phyloP scores from a whole-genome alignment of 2,113 vertebrate species.

The Heterochromis multidens region DNA sequence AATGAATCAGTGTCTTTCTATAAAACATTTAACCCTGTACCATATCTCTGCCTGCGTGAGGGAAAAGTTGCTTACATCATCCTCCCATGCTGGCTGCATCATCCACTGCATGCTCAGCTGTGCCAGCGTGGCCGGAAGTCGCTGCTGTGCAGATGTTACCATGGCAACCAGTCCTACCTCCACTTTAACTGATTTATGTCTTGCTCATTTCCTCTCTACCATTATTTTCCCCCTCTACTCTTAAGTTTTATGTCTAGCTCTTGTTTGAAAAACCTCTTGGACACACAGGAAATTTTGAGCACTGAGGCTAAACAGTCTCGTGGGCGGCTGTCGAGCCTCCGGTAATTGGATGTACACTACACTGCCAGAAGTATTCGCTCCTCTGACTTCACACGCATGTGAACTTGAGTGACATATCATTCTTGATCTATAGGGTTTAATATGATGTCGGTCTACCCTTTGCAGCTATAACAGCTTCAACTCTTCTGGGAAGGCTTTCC shows the following conservation, averaged over 20 bases:
- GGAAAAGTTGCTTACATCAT: constrained; percentile 4
- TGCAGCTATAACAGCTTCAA: too few relatives aligned
- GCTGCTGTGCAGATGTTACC: constrained; percentile 38
- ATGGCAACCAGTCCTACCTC: constrained; percentile 17
- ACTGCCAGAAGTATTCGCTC: too few relatives aligned
- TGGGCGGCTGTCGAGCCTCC: background rate
- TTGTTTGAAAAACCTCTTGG: background rate
- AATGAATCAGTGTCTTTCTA: background rate
- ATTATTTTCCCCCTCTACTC: background rate
- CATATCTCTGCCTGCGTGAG: background rate
- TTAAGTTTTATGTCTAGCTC: background rate
- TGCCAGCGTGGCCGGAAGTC: constrained; percentile 48
- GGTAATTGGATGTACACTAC: background rate
- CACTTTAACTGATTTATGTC: background rate
- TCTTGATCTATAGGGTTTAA: too few relatives aligned
- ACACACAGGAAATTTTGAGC: background rate
- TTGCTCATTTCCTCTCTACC: background rate
- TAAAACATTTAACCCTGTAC: background rate
- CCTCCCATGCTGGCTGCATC: background rate
- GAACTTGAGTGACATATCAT: too few relatives aligned
- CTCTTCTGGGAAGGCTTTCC: too few relatives aligned
- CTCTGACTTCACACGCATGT: too few relatives aligned
- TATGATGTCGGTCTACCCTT: too few relatives aligned
- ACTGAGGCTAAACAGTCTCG: background rate
- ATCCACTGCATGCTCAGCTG: background rate